phyloP scores from a whole-genome alignment of 2,888 invertebrate genomes.

The Rhingia rostrata region DNA sequence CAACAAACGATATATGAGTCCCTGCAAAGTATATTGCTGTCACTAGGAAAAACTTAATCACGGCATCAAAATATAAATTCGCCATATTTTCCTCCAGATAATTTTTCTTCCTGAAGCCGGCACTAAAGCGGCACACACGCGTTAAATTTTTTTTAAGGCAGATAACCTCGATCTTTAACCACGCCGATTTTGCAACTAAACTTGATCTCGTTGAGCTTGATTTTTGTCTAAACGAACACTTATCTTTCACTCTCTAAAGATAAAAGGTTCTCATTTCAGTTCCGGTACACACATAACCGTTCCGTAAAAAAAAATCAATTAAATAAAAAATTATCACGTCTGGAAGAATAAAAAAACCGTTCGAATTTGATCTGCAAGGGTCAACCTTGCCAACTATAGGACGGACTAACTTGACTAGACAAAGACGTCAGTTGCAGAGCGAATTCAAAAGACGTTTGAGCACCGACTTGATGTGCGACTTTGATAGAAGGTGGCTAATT shows the following conservation, averaged over 20 bases:
- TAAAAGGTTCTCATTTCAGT: constrained; percentile 17
- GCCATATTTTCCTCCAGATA: constrained; percentile 19
- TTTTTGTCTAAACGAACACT: constrained; percentile 1
- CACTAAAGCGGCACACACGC: not conserved
- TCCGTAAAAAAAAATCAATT: not conserved
- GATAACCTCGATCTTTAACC: not conserved
- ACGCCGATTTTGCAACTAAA: not conserved
- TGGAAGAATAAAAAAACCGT: not conserved
- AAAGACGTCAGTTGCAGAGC: constrained; percentile 33
- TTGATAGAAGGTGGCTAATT: constrained; percentile 16
- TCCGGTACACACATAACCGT: constrained; percentile 16
- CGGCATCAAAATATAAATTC: constrained; percentile 25
- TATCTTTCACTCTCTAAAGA: constrained; percentile 6
- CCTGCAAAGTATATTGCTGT: constrained; percentile 43
- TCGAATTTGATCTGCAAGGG: not conserved
- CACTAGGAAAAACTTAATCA: constrained; percentile 26
- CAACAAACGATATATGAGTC: constrained; percentile 44
- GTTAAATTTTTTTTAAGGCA: not conserved
- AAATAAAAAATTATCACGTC: constrained; percentile 5
- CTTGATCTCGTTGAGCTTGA: not conserved
- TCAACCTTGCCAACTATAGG: constrained; percentile 9
- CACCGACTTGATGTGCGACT: not conserved
- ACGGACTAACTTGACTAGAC: constrained; percentile 4
- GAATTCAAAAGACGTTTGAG: constrained; percentile 43
- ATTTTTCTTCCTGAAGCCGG: not conserved